These are phyloP conservation scores for Heliconius eleuchia DNA, from an alignment of 1,140 invertebrate species.

Conservation along the genomic window DNA sequence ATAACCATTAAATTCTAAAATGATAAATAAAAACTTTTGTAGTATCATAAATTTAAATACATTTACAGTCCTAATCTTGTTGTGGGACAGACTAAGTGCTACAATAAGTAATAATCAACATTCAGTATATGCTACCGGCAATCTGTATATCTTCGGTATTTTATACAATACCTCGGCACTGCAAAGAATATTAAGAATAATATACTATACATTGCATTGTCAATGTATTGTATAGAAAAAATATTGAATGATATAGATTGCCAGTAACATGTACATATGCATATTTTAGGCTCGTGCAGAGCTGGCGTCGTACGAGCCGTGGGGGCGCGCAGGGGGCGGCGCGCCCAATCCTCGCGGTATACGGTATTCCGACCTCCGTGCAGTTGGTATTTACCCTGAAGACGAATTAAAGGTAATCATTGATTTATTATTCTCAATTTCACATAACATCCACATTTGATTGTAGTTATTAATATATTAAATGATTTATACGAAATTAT, in stretches of 20 bases:
- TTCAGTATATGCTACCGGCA: too few species aligned
- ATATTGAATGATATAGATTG: too few species aligned
- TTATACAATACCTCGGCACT: too few species aligned
- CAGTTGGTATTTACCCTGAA: slow-evolving; percentile 66
- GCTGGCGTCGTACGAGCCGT: slow-evolving; percentile 70
- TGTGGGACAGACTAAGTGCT: too few species aligned
- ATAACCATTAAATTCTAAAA: neutral
- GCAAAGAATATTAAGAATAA: too few species aligned
- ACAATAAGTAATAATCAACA: too few species aligned
- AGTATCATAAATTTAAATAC: too few species aligned
- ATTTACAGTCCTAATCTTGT: too few species aligned
- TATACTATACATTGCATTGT: too few species aligned
- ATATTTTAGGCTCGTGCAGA: slow-evolving; percentile 53
- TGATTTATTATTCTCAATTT: neutral
- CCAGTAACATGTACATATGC: neutral
- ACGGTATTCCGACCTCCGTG: slow-evolving; percentile 60
- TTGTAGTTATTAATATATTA: neutral
- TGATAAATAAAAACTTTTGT: too few species aligned
- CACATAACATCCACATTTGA: neutral
- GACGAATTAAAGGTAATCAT: slow-evolving; percentile 66
- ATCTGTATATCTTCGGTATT: too few species aligned
- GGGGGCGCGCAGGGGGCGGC: slow-evolving; percentile 71
- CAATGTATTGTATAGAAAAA: too few species aligned
- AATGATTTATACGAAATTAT: neutral
- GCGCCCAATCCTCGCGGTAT: slow-evolving; percentile 64